Evolutionary conservation across 2,113 vertebrate species (phyloP).

Genomic region (Ceyx melanurus): DNA sequence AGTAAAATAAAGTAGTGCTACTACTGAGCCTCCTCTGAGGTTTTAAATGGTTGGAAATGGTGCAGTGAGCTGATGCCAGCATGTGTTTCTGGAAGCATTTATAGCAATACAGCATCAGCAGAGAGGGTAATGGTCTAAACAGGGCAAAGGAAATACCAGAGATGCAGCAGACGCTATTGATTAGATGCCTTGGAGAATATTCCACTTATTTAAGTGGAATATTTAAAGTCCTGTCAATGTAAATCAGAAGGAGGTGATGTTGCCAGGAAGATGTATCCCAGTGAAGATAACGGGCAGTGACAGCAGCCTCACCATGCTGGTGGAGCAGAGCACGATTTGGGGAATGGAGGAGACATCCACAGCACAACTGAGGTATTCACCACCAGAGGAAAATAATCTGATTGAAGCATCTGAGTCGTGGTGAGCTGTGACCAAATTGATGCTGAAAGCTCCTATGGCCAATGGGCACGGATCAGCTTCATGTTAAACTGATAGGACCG

Average conservation of each 20-base stretch:
- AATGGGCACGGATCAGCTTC: neutral
- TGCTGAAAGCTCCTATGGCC: constrained; percentile 10
- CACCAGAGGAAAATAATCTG: constrained; percentile 23
- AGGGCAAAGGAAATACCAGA: constrained; percentile 76
- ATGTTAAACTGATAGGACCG: neutral
- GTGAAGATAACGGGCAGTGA: constrained; percentile 51
- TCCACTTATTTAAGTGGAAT: constrained; percentile 51
- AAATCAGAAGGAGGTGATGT: constrained; percentile 71
- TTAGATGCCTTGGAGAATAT: constrained; percentile 75
- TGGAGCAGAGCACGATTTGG: constrained; percentile 14
- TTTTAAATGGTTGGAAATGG: constrained; percentile 33
- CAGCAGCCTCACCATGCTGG: constrained; percentile 35
- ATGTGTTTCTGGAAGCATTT: constrained; percentile 75
- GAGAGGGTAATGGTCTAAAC: constrained; percentile 73
- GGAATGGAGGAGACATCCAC: constrained; percentile 14
- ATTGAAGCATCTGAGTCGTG: constrained; percentile 25
- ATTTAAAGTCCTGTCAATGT: constrained; percentile 70
- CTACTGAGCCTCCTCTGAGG: constrained; percentile 24
- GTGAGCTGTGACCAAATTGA: constrained; percentile 16
- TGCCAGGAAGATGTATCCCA: constrained; percentile 65
- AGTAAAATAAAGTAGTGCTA: constrained; percentile 19
- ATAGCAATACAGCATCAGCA: constrained; percentile 59
- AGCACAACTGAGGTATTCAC: neutral
- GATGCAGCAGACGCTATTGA: constrained; percentile 78
- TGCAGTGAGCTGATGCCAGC: constrained; percentile 54